Conservation (phyloP, 1,140 invertebrate genomes). For the Potamilus streckersoni region DNA sequence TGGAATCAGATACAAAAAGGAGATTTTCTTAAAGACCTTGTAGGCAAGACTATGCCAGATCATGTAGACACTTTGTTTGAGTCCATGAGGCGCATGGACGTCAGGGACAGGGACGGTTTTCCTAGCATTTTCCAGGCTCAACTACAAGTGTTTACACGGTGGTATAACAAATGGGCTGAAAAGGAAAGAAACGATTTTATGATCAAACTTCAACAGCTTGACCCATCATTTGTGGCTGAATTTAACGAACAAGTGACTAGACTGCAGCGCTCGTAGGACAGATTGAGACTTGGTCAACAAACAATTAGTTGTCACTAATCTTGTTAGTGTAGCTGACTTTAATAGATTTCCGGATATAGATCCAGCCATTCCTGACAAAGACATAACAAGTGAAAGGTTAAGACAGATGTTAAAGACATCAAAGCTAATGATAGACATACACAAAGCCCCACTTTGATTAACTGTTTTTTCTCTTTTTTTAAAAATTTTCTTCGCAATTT, state of each 20-base stretch:
- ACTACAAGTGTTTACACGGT: slow-evolving; percentile 88
- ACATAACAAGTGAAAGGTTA: too few relatives aligned
- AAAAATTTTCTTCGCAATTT: too few relatives aligned
- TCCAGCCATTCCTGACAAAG: too few relatives aligned
- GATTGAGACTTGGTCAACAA: too few relatives aligned
- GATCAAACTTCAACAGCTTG: slow-evolving; percentile 44
- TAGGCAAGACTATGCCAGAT: slow-evolving; percentile 73
- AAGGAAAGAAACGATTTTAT: slow-evolving; percentile 74
- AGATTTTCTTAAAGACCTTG: slow-evolving; percentile 83
- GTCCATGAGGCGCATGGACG: slow-evolving; percentile 76
- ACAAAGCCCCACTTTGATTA: too few relatives aligned
- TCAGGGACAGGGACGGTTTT: slow-evolving; percentile 77
- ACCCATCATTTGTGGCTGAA: slow-evolving; percentile 49
- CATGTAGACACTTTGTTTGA: slow-evolving; percentile 80
- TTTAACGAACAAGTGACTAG: slow-evolving; percentile 42
- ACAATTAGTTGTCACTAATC: too few relatives aligned
- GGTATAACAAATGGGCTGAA: slow-evolving; percentile 84
- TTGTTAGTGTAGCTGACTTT: too few relatives aligned
- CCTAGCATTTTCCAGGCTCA: slow-evolving; percentile 89
- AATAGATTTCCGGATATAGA: too few relatives aligned
- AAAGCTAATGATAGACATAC: too few relatives aligned
- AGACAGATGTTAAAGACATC: too few relatives aligned
- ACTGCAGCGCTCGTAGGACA: not conserved
- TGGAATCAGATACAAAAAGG: slow-evolving; percentile 88
- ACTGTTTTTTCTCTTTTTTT: too few relatives aligned